Conservation (phyloP, 2,113 vertebrate genomes). For the Elaphurus davidianus region DNA sequence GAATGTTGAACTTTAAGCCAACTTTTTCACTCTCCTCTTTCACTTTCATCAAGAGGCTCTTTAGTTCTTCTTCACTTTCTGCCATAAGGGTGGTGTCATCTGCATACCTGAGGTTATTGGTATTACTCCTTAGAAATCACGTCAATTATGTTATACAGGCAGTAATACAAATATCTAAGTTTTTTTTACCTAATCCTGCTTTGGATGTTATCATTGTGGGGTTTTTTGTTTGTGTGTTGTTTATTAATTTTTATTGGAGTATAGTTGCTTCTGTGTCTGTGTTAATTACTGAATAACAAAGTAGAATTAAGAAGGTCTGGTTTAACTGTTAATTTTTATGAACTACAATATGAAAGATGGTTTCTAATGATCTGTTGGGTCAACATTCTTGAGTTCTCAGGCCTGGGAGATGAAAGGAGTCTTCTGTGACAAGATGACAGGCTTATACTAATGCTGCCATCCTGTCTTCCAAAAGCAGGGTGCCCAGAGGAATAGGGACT, state of each 20-base stretch:
- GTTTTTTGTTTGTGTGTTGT: not conserved
- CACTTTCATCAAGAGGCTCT: not conserved
- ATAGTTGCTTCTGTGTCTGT: not conserved
- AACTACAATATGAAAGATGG: not conserved
- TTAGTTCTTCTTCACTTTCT: not conserved
- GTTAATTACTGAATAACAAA: not conserved
- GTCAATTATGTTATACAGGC: not conserved
- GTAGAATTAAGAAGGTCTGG: not conserved
- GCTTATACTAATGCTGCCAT: not conserved
- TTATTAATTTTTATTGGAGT: not conserved
- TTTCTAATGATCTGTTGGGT: not conserved
- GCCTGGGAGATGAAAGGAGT: not conserved
- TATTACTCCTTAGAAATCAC: not conserved
- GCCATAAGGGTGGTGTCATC: not conserved
- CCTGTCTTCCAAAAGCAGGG: not conserved
- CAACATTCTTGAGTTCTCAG: not conserved
- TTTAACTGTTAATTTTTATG: not conserved
- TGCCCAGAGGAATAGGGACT: not conserved
- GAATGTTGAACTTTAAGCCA: not conserved
- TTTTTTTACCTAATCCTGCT: not conserved
- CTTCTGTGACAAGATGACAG: not conserved
- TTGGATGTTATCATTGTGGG: not conserved
- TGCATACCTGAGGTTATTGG: not conserved
- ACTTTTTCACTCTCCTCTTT: not conserved
- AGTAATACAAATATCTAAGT: not conserved